phyloP scores from a whole-genome alignment of 2,113 vertebrate genomes.

The Porphyrio hochstetteri region DNA sequence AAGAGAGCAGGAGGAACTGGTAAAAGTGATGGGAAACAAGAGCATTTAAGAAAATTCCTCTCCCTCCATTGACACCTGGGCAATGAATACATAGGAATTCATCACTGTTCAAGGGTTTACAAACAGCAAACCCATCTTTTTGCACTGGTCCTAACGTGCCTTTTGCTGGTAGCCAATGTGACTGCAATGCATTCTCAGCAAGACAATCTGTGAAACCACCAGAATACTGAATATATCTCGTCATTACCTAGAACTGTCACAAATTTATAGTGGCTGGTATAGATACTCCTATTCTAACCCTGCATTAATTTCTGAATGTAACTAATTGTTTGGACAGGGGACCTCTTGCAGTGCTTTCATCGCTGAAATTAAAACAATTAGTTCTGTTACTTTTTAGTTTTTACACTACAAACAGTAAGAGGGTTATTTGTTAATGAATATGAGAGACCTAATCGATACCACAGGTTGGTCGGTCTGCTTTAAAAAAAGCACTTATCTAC shows the following conservation, averaged over 20 bases:
- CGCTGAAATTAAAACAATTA: background rate
- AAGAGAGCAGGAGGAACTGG: background rate
- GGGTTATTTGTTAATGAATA: background rate
- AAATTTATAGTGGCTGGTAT: background rate
- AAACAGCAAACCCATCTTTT: background rate
- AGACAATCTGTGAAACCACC: background rate
- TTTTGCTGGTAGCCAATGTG: background rate
- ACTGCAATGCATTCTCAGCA: background rate
- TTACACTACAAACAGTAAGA: background rate
- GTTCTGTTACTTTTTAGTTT: background rate
- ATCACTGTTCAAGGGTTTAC: background rate
- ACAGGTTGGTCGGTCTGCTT: background rate
- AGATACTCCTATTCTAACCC: background rate
- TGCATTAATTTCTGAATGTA: background rate
- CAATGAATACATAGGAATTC: background rate
- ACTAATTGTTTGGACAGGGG: background rate
- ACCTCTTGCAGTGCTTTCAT: background rate
- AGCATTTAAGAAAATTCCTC: background rate
- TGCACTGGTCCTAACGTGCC: background rate
- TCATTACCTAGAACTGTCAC: background rate
- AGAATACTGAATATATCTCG: background rate
- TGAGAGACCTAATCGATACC: rapidly evolving
- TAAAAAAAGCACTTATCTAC: background rate
- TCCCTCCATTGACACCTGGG: background rate
- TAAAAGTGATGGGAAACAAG: background rate